Evolutionary conservation across 2,113 vertebrate species (phyloP), one percentile per base, ranked within the genome.

Genomic region (Rhinopomastus cyanomelas): DNA sequence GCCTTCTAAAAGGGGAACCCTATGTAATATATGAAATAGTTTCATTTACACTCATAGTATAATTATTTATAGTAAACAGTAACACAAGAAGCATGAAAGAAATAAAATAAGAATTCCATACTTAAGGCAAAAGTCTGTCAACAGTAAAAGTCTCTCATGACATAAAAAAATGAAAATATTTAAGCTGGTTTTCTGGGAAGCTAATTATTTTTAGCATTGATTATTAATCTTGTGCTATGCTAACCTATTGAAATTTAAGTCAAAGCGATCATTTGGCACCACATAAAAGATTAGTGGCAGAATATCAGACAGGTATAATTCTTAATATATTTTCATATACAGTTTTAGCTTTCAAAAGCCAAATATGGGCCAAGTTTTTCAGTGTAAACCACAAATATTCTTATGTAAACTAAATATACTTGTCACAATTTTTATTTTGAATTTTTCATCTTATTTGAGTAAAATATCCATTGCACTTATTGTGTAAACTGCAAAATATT

Each of bases 371-470:
- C 32, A 39, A 25, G 7, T 7, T 59, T 85, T 82, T 64, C 16
- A 12, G 8, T 18, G 3, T 18, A 75, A 78, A 0, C 3, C 1
- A 25, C 18, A 29, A 5, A 1, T 18, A n/a, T 12, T 39, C 18
- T 6, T 4, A 60, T 25, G 8, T 79, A 67, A 76, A 56, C 23
- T 36, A 42, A 32, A 42, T 8, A 1, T 4, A 69, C 3, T 49
- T n/a, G 65, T 69, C 19, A 34, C 2, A 3, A 23, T 8, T 80
- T 76, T 55, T 61, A 5, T 8, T 52, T 77, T 73, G n/a, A 25
- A 48, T 52, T 48, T 37, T 3, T 2, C 13, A 48, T 53, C 3
- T 2, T 37, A 17, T 22, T 56, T n/a, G 29, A 80, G 4, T 8
- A 64, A 60, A 80, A 56, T 20, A 12, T 76, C 26, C 7, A 19